Conservation (phyloP, 2,797 vertebrate species). For the Peromyscus aztecus region DNA sequence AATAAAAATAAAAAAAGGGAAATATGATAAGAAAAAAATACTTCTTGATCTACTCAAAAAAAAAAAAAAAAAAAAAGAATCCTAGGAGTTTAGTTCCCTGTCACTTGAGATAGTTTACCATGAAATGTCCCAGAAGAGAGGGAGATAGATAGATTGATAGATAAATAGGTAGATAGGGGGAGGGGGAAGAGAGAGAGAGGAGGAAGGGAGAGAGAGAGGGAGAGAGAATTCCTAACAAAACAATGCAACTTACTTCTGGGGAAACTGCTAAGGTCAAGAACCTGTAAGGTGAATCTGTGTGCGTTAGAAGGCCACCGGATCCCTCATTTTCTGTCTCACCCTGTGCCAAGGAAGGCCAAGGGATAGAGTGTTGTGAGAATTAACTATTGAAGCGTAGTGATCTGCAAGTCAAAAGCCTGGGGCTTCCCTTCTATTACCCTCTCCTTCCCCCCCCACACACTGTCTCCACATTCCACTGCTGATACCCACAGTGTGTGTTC, state of each 20-base stretch:
- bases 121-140: neutral
- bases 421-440: neutral
- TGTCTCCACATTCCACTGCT: neutral
- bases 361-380: rapidly evolving
- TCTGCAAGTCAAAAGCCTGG: neutral
- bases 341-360: neutral
- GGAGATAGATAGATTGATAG: neutral
- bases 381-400: rapidly evolving
- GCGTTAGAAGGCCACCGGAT: too few relatives aligned
- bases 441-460: rapidly evolving
- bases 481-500: neutral
- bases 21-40: too few relatives aligned
- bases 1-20: too few relatives aligned
- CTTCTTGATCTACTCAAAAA: too few relatives aligned
- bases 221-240: too few relatives aligned
- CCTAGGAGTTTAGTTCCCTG: neutral
- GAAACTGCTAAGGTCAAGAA: neutral
- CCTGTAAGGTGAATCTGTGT: neutral
- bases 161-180: rapidly evolving
- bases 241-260: neutral
- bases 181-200: too few relatives aligned
- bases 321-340: neutral
- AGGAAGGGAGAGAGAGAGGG: neutral
- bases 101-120: neutral
- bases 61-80: too few relatives aligned